Percentiles rank a stretch among this genome's conserved stretches.
Conservation (phyloP, 2,888 invertebrate species). For the Troides helena region DNA sequence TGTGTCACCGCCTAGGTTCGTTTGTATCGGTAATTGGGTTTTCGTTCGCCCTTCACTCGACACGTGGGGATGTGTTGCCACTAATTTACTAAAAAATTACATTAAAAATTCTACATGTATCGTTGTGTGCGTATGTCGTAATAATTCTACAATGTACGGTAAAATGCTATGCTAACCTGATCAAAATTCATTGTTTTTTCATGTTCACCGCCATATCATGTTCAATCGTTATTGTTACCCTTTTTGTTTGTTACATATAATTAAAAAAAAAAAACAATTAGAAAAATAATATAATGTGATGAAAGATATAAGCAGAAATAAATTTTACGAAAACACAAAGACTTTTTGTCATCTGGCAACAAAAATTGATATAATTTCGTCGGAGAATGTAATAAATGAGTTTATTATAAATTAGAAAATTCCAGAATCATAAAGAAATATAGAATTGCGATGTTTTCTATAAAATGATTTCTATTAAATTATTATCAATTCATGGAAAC, state of each 20-base stretch:
- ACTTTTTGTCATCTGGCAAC: not conserved
- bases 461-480: not conserved
- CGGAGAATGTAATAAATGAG: not conserved
- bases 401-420: not conserved
- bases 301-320: not conserved
- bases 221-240: too few relatives aligned
- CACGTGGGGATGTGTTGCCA: not conserved
- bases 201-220: too few relatives aligned
- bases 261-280: too few relatives aligned
- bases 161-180: not conserved
- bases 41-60: not conserved
- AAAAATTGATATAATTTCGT: not conserved
- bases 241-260: too few relatives aligned
- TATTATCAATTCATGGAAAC: constrained; percentile 7
- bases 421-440: not conserved
- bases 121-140: not conserved
- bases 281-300: too few relatives aligned
- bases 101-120: not conserved
- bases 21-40: not conserved
- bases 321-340: not conserved
- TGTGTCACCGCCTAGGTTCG: not conserved
- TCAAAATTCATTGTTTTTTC: not conserved
- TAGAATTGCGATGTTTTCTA: not conserved
- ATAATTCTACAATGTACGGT: not conserved
- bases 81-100: not conserved